A percentile compares a stretch with the other conserved stretches of the same genome.
phyloP scores from a whole-genome alignment of 2,797 vertebrate species.

The Pogoniulus pusillus region DNA sequence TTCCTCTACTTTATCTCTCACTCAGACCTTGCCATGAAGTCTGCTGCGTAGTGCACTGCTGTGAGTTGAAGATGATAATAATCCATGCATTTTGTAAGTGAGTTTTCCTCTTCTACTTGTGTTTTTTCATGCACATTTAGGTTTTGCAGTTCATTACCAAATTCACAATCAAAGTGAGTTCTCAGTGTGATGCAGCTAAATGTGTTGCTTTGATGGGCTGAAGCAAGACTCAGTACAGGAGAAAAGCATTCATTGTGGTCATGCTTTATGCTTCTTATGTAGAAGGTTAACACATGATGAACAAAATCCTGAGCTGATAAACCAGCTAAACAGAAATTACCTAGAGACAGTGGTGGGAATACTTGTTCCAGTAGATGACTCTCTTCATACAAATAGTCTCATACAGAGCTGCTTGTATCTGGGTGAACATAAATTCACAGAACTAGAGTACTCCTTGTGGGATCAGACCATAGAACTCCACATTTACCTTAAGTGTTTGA shows the following conservation, averaged over 20 bases:
- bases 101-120: background rate
- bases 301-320: background rate
- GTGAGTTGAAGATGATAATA: background rate
- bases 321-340: background rate
- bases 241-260: background rate
- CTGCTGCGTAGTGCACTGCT: background rate
- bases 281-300: background rate
- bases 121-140: background rate
- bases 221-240: background rate
- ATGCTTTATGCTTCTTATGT: background rate
- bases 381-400: background rate
- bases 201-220: background rate
- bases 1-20: background rate
- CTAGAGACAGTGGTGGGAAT: background rate
- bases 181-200: background rate
- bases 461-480: background rate
- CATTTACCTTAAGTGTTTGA: background rate
- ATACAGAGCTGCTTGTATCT: background rate
- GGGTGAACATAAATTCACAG: background rate
- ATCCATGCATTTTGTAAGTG: background rate
- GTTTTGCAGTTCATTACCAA: background rate
- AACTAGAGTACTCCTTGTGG: background rate
- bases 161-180: background rate
- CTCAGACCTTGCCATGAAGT: background rate
- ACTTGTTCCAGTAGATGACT: fast-evolving